A percentile compares a stretch with the other conserved stretches of the same genome.
These are phyloP conservation scores for Poeciliopsis prolifica DNA, from an alignment of 2,113 vertebrate genomes.

Conservation along the genomic window DNA sequence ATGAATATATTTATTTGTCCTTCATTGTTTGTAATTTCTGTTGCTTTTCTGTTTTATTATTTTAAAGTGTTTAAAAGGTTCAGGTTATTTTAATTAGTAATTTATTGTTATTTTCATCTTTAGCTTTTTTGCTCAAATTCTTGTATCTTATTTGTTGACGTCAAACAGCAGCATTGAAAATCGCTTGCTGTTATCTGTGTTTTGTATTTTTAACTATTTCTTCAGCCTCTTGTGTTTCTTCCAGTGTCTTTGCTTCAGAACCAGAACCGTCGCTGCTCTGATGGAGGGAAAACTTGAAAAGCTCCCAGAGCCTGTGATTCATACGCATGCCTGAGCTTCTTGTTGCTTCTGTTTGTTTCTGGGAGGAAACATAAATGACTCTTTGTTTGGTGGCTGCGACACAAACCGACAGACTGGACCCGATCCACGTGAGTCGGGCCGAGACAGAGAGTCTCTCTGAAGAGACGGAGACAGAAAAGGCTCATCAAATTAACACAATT, in stretches of 20 bases:
- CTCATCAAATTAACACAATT: slow-evolving; percentile 1
- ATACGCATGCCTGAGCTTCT: background rate
- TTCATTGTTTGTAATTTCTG: no score
- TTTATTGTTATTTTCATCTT: no score
- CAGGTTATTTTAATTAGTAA: no score
- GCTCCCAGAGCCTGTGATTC: background rate
- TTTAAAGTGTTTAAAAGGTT: no score
- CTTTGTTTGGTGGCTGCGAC: slow-evolving; percentile 31
- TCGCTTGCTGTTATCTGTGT: no score
- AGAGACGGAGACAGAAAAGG: slow-evolving; percentile 18
- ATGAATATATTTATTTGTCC: no score
- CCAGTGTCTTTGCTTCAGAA: no score
- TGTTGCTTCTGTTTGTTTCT: background rate
- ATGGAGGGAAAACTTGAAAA: background rate
- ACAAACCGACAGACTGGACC: slow-evolving; percentile 18
- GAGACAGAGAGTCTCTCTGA: slow-evolving; percentile 13
- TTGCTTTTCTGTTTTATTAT: no score
- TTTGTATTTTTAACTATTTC: background rate
- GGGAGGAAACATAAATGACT: slow-evolving; percentile 7
- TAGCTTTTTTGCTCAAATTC: no score
- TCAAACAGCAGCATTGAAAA: no score
- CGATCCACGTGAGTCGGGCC: slow-evolving; percentile 14
- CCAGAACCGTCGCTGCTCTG: background rate
- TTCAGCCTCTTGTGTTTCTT: background rate
- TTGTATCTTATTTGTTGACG: no score